These are phyloP conservation scores for Latheticus oryzae DNA, from an alignment of 2,888 invertebrate species.

Conservation along the genomic window DNA sequence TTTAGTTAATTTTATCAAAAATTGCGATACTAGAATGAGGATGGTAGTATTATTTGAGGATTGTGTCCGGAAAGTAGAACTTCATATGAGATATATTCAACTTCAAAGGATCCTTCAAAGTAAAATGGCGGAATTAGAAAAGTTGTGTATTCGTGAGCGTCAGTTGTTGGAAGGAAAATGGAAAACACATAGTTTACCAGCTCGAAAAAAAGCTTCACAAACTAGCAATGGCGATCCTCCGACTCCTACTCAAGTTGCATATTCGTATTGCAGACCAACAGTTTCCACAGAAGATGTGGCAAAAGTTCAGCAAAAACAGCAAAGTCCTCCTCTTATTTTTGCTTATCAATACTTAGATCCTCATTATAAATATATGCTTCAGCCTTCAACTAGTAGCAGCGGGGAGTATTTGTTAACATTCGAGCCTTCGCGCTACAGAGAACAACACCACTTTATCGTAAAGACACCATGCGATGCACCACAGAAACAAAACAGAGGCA, in stretches of 20 bases:
- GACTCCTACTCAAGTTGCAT: slow-evolving; percentile 67
- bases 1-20: slow-evolving; percentile 91
- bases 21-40: slow-evolving; percentile 89
- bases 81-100: slow-evolving; percentile 93
- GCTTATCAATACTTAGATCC: slow-evolving; percentile 75
- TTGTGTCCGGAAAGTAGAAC: slow-evolving; percentile 93
- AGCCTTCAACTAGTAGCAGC: slow-evolving; percentile 74
- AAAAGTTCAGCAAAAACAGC: slow-evolving; percentile 60
- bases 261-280: slow-evolving; percentile 79
- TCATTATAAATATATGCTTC: slow-evolving; percentile 75
- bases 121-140: slow-evolving; percentile 87
- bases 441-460: slow-evolving; percentile 77
- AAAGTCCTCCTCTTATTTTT: slow-evolving; percentile 61
- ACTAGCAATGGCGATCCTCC: slow-evolving; percentile 66
- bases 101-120: slow-evolving; percentile 85
- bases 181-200: slow-evolving; percentile 91
- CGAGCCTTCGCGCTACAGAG: slow-evolving; percentile 74
- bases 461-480: slow-evolving; percentile 68
- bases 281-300: slow-evolving; percentile 85
- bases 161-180: slow-evolving; percentile 87
- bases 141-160: slow-evolving; percentile 82
- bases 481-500: slow-evolving; percentile 56
- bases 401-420: slow-evolving; percentile 80
- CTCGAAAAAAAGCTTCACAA: slow-evolving; percentile 81
- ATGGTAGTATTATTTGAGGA: slow-evolving; percentile 98